Base-by-base conservation (phyloP, 2,888 invertebrate species). In the Himalopsyche tibetana region DNA sequence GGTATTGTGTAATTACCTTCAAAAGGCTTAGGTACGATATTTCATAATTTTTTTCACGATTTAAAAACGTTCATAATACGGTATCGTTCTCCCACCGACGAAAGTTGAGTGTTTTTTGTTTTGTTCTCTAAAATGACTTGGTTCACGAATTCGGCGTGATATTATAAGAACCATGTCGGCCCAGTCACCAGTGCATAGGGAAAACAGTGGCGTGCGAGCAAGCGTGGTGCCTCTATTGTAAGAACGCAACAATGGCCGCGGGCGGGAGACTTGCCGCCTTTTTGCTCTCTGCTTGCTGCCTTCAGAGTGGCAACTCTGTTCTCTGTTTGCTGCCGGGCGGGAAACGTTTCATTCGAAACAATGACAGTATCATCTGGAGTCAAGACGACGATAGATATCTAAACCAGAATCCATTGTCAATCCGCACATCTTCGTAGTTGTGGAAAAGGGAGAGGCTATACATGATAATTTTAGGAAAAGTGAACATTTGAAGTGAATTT, bases 281-380 rank as follows among this genome's bases (percentile, higher is more conserved):
- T 74, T 74, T 74, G 74, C 74, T 74, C 74, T 74, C 38, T 36
- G 74, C 36, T 74, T 74, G 74, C 74, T 74, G 74, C 74, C 38
- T 74, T 74, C 74, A 74, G 74, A 74, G 74, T 74, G 74, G 74
- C 12, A 74, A 74, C 74, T 38, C 74, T 38, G 38, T 38, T 74
- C 74, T 19, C 74, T 63, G 63, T 63, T 63, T 63, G 63, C 63
- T 74, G 74, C 74, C 74, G 74, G 74, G 74, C 74, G 74, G 74
- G 74, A 74, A 74, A 74, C 74, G 74, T 74, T 74, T 74, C 74
- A 74, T 74, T 74, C 74, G 74, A 74, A 74, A 74, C 74, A 74
- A 74, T 38, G 74, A 74, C 74, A 38, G 12, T 74, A 74, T 74
- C 74, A 74, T 74, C 74, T 36, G 74, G 36, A 74, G 74, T 74